Evolutionary conservation across 2,113 vertebrate genomes (phyloP), one percentile per base, ranked within the genome.

Genomic region (Tamias sibiricus): DNA sequence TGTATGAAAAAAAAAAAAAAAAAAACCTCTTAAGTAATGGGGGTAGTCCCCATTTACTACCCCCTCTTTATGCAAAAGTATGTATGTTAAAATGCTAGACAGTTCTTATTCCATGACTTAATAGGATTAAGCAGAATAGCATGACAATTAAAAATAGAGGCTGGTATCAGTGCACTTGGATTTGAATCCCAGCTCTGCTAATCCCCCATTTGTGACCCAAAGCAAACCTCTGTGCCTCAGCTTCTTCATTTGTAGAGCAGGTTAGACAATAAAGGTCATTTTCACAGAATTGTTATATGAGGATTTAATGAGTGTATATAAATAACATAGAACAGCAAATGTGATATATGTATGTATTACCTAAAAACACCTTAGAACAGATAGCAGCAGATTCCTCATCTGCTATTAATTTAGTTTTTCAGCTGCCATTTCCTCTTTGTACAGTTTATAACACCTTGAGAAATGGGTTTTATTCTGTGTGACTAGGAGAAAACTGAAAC

Each of bases 181-280:
- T 90, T 49, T 77, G 71, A 71, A 81, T 90, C 52, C 20, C 94
- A 94, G 66, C 49, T 94, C 59, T 89, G 77, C 16, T 57, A 47
- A 80, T 72, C 42, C 44, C 11, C 69, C 12, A 16, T 92, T 76
- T 89, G 42, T 75, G 57, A 91, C 37, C 84, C 49, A 42, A 32
- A 19, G 72, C 30, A 69, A 90, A 35, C 17, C 54, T 71, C n/a
- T 76, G 26, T 68, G 84, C 16, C 52, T 95, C 42, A 22, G 24
- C 40, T 86, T 95, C 44, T 85, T 86, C 35, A 40, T 76, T 30
- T 52, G 30, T 52, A 90, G 85, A 85, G 86, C 22, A 75, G 49
- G 44, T 16, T 59, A 86, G n/a, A 90, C 57, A 37, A 94, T n/a
- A 44, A 76, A 66, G 68, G 16, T 35, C 64, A 69, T 87, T 84